These are phyloP conservation scores for Stegana nigrithorax DNA, from an alignment of 2,888 invertebrate genomes.

Conservation along the genomic window DNA sequence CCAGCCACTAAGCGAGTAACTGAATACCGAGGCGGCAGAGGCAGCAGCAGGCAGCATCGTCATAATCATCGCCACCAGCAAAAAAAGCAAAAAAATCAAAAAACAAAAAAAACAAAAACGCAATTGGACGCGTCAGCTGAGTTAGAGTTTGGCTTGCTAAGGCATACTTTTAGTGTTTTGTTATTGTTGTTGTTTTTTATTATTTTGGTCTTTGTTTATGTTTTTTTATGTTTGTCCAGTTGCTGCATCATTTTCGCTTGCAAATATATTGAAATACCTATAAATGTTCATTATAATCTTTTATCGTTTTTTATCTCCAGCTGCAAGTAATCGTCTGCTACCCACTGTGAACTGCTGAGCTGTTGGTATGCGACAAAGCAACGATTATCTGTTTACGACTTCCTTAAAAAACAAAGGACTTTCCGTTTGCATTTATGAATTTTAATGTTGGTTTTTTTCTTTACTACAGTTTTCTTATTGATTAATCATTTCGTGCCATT, in stretches of 20 bases:
- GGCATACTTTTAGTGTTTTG: background rate
- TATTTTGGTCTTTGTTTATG: background rate
- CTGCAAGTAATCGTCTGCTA: constrained; percentile 1
- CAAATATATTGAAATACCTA: background rate
- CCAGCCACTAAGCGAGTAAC: background rate
- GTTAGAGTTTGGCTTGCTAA: background rate
- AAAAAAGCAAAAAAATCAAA: too few relatives aligned
- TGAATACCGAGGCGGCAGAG: constrained; percentile 8
- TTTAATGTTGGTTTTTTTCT: too few relatives aligned
- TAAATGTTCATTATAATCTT: background rate
- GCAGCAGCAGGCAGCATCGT: constrained; percentile 6
- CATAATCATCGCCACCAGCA: background rate
- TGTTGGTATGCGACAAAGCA: background rate
- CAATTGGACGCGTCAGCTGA: background rate
- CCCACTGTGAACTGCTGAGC: constrained; percentile 6
- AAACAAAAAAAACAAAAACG: background rate
- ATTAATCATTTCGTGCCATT: too few relatives aligned
- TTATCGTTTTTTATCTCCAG: too few relatives aligned
- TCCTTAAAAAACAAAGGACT: background rate
- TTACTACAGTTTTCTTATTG: too few relatives aligned
- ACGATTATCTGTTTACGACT: too few relatives aligned
- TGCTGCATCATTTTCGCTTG: background rate
- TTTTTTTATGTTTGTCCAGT: background rate
- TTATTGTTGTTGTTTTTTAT: background rate
- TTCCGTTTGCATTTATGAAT: too few relatives aligned